Percentiles rank a stretch among this genome's conserved stretches.
Evolutionary conservation across 2,113 vertebrate species (phyloP).

Genomic region (Mandrillus leucophaeus): DNA sequence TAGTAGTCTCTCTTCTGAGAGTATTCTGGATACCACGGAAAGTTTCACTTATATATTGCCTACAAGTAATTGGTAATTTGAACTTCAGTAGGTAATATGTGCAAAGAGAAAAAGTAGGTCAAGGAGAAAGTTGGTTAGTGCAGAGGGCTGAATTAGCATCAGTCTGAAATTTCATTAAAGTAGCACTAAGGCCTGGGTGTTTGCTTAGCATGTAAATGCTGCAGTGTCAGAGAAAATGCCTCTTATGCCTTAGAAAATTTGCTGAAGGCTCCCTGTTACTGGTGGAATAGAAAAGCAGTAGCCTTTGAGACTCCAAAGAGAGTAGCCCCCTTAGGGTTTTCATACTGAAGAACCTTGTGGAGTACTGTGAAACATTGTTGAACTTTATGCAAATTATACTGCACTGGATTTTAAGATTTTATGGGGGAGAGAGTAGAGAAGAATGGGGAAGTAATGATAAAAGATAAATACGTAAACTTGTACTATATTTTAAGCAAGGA

Average conservation of each 20-base stretch:
- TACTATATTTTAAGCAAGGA: background rate
- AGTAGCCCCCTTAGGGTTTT: conserved; percentile 10
- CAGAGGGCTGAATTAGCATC: background rate
- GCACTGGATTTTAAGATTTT: conserved; percentile 61
- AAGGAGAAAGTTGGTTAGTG: background rate
- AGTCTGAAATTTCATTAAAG: background rate
- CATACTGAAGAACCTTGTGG: background rate
- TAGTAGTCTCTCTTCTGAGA: background rate
- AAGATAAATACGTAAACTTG: background rate
- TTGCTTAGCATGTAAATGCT: background rate
- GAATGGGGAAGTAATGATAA: background rate
- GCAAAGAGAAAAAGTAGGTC: background rate
- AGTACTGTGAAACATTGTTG: conserved; percentile 78
- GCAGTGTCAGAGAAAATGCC: background rate
- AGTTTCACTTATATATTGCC: background rate
- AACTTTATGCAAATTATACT: background rate
- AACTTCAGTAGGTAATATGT: conserved; percentile 4
- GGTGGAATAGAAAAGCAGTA: background rate
- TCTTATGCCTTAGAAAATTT: conserved; percentile 25
- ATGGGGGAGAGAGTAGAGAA: background rate
- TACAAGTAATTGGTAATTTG: conserved; percentile 12
- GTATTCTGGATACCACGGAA: background rate
- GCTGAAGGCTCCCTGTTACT: background rate
- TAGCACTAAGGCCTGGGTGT: background rate
- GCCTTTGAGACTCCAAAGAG: accelerated